Base-by-base conservation (phyloP, 1,140 invertebrate genomes). In the Armadillidium nasatum region DNA sequence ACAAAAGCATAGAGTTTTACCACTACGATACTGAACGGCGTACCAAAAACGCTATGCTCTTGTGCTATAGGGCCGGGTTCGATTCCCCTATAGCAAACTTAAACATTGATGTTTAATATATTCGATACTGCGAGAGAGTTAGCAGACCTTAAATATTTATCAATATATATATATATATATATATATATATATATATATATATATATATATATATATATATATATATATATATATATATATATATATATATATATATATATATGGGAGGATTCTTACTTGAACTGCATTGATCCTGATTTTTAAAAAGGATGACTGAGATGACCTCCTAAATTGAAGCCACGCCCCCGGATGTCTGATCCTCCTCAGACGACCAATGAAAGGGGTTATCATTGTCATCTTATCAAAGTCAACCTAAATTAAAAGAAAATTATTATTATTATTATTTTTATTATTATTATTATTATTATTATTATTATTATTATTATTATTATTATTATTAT, bases 401-500 rank as follows among this genome's bases (percentile, higher is more conserved):
- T 60, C 50, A 19, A 60, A 60, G 50, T 60, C 50, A 2, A 60
- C 19, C 50, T 60, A 33, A 33, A 3, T 33, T 6, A 33, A 33
- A 33, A 33, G n/a, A n/a, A n/a, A n/a, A n/a, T n/a, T 33, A 33
- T 33, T 33, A 33, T 6, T 33, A 33, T 6, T 33, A 33, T 33
- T 33, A 33, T 33, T 33, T 33, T 76, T 76, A 75, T 74, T 54
- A 72, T 43, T 50, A n/a, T 15, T 79, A 72, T 33, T 54, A 72
- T 54, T 78, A 54, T 45, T 19, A 70, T 46, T 22, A 43, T 76
- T 11, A 10, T 43, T 76, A 54, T 72, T 45, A 43, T 75, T 45
- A 74, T 54, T 43, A 45, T 19, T 68, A 45, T 11, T 33, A 60
- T 19, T 60, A 71, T 11, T 46, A 33, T 71, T 80, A 54, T 33